phyloP scores from a whole-genome alignment of 2,797 vertebrate genomes.

The Rhinatrema bivittatum region DNA sequence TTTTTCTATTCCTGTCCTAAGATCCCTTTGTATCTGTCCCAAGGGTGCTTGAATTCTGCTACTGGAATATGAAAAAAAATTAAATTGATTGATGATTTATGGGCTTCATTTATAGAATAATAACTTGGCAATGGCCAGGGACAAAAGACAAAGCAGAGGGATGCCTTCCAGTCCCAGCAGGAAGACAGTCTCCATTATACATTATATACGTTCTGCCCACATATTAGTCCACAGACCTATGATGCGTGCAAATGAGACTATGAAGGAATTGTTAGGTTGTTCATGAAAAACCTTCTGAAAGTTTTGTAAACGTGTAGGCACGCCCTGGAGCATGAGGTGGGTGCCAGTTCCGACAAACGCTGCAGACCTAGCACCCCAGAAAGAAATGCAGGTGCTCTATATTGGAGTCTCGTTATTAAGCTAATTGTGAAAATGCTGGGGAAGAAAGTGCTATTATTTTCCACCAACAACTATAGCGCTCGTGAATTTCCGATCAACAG shows the following conservation, averaged over 20 bases:
- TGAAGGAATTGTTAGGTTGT: slow-evolving; percentile 10
- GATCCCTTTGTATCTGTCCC: too few species aligned
- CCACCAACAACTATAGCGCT: neutral
- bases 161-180: slow-evolving; percentile 17
- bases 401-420: slow-evolving; percentile 17
- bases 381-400: slow-evolving; percentile 33
- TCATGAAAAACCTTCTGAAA: slow-evolving; percentile 17
- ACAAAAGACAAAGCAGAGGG: too few species aligned
- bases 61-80: too few species aligned
- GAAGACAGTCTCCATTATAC: too few species aligned
- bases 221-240: too few species aligned
- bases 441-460: slow-evolving; percentile 18
- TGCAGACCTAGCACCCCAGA: slow-evolving; percentile 25
- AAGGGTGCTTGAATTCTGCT: too few species aligned
- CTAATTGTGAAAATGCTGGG: slow-evolving; percentile 13
- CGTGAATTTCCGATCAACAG: slow-evolving; percentile 3
- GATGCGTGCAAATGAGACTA: slow-evolving; percentile 30
- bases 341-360: slow-evolving; percentile 39
- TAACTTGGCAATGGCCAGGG: too few species aligned
- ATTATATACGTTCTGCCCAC: too few species aligned
- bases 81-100: too few species aligned
- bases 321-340: slow-evolving; percentile 23
- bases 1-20: too few species aligned
- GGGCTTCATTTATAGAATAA: too few species aligned
- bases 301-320: slow-evolving; percentile 12